Evolutionary conservation across 2,888 invertebrate genomes (phyloP), one percentile per base, ranked within the genome.

Genomic region (Lysandra bellargus): DNA sequence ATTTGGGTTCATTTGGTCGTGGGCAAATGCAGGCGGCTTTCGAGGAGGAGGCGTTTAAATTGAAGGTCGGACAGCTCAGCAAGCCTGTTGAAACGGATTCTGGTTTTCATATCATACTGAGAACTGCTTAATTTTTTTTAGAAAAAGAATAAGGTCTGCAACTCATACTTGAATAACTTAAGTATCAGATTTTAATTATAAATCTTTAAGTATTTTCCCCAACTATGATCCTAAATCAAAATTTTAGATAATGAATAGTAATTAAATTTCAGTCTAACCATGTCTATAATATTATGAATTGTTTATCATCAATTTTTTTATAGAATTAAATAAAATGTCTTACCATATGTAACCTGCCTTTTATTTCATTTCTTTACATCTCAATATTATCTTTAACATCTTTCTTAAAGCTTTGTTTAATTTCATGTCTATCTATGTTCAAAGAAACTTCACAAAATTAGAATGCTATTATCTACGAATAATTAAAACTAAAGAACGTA

Each of bases 21-120:
- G 96, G 99, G 3, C 97, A 98, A 82, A 99, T 99, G 99, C 99
- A 99, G 91, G 97, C 97, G 83, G 97, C 99, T 0, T 99, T 99
- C 90, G 99, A 99, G 91, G 98, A 99, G 83, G 99, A 99, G 74
- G 97, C 99, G 0, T 99, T 99, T 90, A 97, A 96, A 78, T 94
- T 99, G 75, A 97, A 98, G 93, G 97, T 99, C 49, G 99, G 99
- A 9, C 98, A 99, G 90, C 93, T 99, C 81, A 99, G 99, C 83
- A 97, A 97, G 82, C 97, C 98, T 0, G 97, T 99, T 3, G 97
- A 97, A 84, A 99, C 99, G 30, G 99, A 99, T 88, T 99, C 99
- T 17, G 99, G 99, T 80, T 96, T 98, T 83, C 99, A 99, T 92
- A 97, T 99, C 85, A 99, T 99, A 86, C 95, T 98, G 83, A 96